These are phyloP conservation scores for Exocentrus adspersus DNA, from an alignment of 2,888 invertebrate species.

Conservation along the genomic window DNA sequence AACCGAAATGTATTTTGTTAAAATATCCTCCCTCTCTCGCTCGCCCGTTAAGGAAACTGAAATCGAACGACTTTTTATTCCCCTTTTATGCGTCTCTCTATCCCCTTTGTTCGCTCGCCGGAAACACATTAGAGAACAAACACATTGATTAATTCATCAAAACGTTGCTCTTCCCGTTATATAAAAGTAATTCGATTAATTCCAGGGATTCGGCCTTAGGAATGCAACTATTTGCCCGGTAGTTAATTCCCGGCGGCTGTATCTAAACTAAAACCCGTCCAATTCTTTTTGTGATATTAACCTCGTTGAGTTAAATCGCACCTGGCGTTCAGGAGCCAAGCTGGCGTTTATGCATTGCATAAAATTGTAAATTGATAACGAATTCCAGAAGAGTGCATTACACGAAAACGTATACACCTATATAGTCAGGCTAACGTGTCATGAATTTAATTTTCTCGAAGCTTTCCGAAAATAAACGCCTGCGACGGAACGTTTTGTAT, in stretches of 20 bases:
- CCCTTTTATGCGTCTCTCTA: slow-evolving; percentile 6
- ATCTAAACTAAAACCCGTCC: too few relatives aligned
- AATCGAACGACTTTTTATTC: slow-evolving; percentile 12
- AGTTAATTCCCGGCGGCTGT: too few relatives aligned
- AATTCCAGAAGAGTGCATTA: neutral
- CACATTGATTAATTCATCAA: slow-evolving; percentile 11
- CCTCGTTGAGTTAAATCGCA: too few relatives aligned
- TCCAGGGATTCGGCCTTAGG: neutral
- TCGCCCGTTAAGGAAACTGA: slow-evolving; percentile 6
- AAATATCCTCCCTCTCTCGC: neutral
- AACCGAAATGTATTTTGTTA: slow-evolving; percentile 2
- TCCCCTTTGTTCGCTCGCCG: neutral
- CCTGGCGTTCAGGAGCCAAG: neutral
- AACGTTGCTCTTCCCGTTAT: slow-evolving; percentile 6
- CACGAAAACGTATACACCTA: neutral
- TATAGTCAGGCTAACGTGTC: slow-evolving; percentile 1
- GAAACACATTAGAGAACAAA: slow-evolving; percentile 9
- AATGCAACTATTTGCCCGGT: too few relatives aligned
- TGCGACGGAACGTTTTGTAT: neutral
- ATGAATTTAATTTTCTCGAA: slow-evolving; percentile 1
- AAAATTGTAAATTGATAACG: neutral
- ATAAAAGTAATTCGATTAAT: slow-evolving; percentile 13
- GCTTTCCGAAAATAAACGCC: neutral
- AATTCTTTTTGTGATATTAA: too few relatives aligned
- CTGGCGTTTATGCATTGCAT: neutral